A percentile compares a stretch with the other conserved stretches of the same genome.
phyloP scores from a whole-genome alignment of 2,797 vertebrate species.

The Pseudocheirus occidentalis region DNA sequence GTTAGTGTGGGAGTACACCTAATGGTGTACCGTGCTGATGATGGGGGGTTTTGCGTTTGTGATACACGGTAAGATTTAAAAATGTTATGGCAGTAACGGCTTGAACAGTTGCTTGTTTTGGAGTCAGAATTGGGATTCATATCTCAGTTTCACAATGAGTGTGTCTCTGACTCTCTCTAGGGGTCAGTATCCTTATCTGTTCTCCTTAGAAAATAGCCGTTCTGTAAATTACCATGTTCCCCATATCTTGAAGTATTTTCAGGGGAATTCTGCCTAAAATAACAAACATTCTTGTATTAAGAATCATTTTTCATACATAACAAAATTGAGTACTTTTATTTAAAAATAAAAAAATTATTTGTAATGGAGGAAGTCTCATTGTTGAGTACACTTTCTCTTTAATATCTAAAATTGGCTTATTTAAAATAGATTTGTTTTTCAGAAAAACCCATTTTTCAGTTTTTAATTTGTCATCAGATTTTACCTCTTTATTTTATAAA shows the following conservation, averaged over 20 bases:
- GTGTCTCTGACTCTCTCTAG: conserved; percentile 14
- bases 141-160: background rate
- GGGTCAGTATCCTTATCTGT: background rate
- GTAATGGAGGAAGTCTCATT: background rate
- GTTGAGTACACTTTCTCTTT: conserved; percentile 13
- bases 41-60: background rate
- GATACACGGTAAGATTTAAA: background rate
- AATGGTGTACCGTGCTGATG: background rate
- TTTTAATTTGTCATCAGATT: background rate
- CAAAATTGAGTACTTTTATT: conserved; percentile 37
- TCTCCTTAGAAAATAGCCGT: conserved; percentile 1
- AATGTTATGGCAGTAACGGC: conserved; percentile 1
- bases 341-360: conserved; percentile 13
- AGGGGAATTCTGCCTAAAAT: conserved; percentile 20
- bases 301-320: conserved; percentile 18
- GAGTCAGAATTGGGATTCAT: conserved; percentile 21
- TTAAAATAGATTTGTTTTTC: conserved; percentile 32
- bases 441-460: conserved; percentile 57
- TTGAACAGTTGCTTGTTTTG: background rate
- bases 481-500: background rate
- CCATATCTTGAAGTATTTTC: conserved; percentile 12
- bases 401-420: conserved; percentile 46
- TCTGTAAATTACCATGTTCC: background rate
- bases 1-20: background rate
- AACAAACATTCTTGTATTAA: conserved; percentile 9